Base-by-base conservation (phyloP, 2,797 vertebrate genomes). In the Chiroxiphia lanceolata region DNA sequence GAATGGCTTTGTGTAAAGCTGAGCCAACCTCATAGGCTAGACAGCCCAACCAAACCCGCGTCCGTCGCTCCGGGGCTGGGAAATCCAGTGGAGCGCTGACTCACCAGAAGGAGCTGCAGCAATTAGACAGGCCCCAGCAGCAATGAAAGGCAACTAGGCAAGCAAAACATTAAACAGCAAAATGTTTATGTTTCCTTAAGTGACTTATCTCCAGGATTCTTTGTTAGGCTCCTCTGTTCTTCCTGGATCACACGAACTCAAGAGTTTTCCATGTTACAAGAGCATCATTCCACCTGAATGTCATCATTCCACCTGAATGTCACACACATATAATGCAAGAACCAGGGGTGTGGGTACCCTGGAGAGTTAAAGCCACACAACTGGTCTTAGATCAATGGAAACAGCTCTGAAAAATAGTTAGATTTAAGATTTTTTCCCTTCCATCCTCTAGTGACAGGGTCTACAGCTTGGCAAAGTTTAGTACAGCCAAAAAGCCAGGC, bases 11-110 rank as follows among this genome's bases (percentile, higher is more conserved):
- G 76, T 90, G 93, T 93, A 74, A 94, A 94, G 94, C 36, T 48
- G 82, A 96, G 94, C 95, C 96, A 94, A 97, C 23, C 86, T 77
- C 96, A 76, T 13, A 96, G 90, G 93, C 75, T 6, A 94, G 96
- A 95, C 90, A 89, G 75, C 45, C 79, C 95, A 95, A 93, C 65
- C 94, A 94, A 90, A 93, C 71, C 78, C 26, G 64, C 0, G 68
- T 51, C 91, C 68, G 1, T 92, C 64, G 94, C 95, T 56, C 68
- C 67, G 1, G 92, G 94, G 95, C 92, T 97, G 95, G 93, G 95
- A 97, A 97, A 97, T 77, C 87, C 75, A 95, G 91, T 0, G 0
- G 91, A 78, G 63, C 5, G 15, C 71, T 96, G 96, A 96, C 81
- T 97, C 92, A 89, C 82, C 50, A 86, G 59, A 53, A 95, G 80